Percentiles rank a stretch among this genome's conserved stretches.
Evolutionary conservation across 2,888 invertebrate species (phyloP).

Genomic region (Caenorhabditis wallacei): DNA sequence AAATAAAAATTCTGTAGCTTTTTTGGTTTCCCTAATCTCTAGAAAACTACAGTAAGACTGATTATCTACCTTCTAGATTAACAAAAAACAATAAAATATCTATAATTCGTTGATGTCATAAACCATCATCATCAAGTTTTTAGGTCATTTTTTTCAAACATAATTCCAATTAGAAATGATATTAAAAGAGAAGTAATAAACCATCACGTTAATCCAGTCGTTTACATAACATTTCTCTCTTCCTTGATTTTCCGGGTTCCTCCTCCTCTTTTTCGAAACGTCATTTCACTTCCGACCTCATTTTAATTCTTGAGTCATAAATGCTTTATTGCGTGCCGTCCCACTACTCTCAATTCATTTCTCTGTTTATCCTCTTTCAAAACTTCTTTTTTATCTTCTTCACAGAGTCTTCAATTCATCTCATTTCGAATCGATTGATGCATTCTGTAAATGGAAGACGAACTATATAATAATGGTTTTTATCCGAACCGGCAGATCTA

Average conservation of each 20-base stretch:
- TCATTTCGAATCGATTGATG: slow-evolving; percentile 30
- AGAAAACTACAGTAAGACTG: no score
- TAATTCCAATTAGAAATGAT: slow-evolving; percentile 17
- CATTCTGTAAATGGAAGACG: slow-evolving; percentile 60
- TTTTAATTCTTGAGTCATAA: slow-evolving; percentile 55
- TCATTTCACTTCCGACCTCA: slow-evolving; percentile 59
- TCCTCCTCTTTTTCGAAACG: background rate
- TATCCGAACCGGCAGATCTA: slow-evolving; percentile 59
- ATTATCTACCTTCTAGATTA: no score
- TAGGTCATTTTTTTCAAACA: slow-evolving; percentile 8
- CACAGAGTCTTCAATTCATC: background rate
- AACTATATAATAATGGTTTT: slow-evolving; percentile 64
- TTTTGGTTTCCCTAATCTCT: no score
- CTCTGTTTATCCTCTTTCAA: background rate
- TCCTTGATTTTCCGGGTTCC: background rate
- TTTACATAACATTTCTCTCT: slow-evolving; percentile 31
- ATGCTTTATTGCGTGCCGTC: slow-evolving; percentile 56
- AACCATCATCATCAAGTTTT: slow-evolving; percentile 14
- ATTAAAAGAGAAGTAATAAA: slow-evolving; percentile 36
- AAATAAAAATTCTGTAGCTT: no score
- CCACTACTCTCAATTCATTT: slow-evolving; percentile 32
- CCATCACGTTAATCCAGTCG: slow-evolving; percentile 26
- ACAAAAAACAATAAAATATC: background rate
- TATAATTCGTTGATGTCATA: background rate
- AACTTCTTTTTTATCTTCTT: background rate